Conservation (phyloP, 2,888 invertebrate species). For the Eilema griseolum region DNA sequence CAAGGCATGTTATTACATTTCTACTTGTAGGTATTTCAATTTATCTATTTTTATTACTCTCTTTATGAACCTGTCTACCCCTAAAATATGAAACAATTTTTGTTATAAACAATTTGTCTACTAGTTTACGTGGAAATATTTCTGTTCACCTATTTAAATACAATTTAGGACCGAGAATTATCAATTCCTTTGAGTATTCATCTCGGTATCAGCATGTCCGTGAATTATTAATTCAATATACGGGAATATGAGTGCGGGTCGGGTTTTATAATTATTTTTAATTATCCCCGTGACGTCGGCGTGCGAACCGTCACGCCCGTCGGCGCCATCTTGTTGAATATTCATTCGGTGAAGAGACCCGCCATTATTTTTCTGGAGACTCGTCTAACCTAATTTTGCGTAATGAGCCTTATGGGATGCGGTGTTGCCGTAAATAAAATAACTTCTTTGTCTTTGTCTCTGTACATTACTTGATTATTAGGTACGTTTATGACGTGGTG, state of each 20-base stretch:
- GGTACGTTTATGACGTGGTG: constrained; percentile 39
- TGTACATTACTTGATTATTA: constrained; percentile 55
- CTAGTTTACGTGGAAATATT: too few relatives aligned
- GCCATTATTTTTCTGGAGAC: constrained; percentile 75
- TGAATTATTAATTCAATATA: constrained; percentile 65
- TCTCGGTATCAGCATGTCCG: constrained; percentile 41
- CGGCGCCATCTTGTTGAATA: constrained; percentile 70
- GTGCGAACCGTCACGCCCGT: constrained; percentile 42
- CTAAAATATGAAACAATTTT: too few relatives aligned
- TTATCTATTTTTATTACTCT: too few relatives aligned
- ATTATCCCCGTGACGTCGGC: constrained; percentile 64
- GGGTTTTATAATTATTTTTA: constrained; percentile 76
- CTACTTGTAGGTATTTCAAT: too few relatives aligned
- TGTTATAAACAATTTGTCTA: too few relatives aligned
- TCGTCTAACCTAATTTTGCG: constrained; percentile 74
- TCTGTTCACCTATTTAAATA: too few relatives aligned
- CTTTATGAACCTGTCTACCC: too few relatives aligned
- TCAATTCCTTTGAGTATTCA: constrained; percentile 38
- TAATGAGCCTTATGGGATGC: constrained; percentile 73
- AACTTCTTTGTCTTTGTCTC: constrained; percentile 57
- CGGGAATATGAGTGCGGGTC: constrained; percentile 46
- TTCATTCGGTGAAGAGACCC: constrained; percentile 70
- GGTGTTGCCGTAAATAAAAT: constrained; percentile 65
- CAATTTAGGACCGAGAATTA: neutral
- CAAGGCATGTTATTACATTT: too few relatives aligned